Evolutionary conservation across 2,888 invertebrate genomes (phyloP).

Genomic region (Malthinus seriepunctatus): DNA sequence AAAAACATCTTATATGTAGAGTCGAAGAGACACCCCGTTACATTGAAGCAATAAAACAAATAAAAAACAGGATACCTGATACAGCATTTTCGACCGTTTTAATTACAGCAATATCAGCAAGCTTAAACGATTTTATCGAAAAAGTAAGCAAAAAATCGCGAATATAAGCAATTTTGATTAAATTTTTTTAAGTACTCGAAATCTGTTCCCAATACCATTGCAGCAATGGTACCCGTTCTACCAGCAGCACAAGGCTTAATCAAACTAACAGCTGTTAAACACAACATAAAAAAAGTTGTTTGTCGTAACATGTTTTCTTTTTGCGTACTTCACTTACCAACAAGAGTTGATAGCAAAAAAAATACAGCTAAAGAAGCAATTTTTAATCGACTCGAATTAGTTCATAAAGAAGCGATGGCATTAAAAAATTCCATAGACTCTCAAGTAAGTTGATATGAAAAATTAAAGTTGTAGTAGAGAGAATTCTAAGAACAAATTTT

Average conservation of each 20-base stretch:
- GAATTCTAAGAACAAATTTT: too few relatives aligned
- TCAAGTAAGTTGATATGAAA: neutral
- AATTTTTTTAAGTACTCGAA: neutral
- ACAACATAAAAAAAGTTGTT: neutral
- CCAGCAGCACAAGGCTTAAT: constrained; percentile 1
- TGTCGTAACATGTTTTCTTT: constrained; percentile 8
- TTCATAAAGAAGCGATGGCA: neutral
- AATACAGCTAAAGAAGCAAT: neutral
- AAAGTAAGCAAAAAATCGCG: neutral
- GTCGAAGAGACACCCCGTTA: neutral
- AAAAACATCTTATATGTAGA: neutral
- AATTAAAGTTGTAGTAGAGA: too few relatives aligned
- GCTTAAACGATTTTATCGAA: neutral
- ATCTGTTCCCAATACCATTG: neutral
- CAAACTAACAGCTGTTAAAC: neutral
- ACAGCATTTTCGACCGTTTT: neutral
- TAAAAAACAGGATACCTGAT: neutral
- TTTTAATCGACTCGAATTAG: neutral
- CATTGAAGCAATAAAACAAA: neutral
- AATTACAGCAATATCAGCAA: neutral
- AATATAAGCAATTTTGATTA: neutral
- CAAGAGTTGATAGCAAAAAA: neutral
- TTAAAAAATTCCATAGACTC: constrained; percentile 7
- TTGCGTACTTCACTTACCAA: constrained; percentile 4
- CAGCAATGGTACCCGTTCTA: constrained; percentile 5